Evolutionary conservation across 1,140 invertebrate genomes (phyloP).

Genomic region (Drosophila seguyi): DNA sequence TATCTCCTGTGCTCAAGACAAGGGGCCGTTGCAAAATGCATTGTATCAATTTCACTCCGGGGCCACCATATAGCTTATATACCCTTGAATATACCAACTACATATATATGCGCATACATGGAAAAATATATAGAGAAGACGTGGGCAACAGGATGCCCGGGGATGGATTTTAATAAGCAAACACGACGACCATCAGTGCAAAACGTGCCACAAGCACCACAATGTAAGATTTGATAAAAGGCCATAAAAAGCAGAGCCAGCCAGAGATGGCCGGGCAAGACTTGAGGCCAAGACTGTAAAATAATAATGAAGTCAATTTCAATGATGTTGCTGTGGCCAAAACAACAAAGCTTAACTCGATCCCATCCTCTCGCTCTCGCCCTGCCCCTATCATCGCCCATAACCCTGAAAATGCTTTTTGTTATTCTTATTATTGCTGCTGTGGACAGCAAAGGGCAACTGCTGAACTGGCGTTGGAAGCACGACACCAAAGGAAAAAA

Average conservation of each 20-base stretch:
- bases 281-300: constrained; percentile 66
- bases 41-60: constrained; percentile 30
- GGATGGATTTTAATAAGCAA: constrained; percentile 72
- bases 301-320: constrained; percentile 83
- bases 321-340: constrained; percentile 61
- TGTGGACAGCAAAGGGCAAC: constrained; percentile 59
- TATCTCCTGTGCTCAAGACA: constrained; percentile 13
- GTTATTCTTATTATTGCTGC: constrained; percentile 45
- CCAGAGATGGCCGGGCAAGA: constrained; percentile 26
- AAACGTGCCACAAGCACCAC: constrained; percentile 73
- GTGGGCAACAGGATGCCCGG: constrained; percentile 32
- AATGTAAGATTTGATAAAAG: constrained; percentile 77
- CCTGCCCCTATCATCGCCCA: neutral
- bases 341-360: constrained; percentile 45
- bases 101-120: constrained; percentile 9
- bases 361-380: neutral
- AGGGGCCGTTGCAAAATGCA: constrained; percentile 48
- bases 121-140: constrained; percentile 12
- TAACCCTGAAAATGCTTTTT: constrained; percentile 43
- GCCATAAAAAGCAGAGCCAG: constrained; percentile 42
- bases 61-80: neutral
- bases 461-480: neutral
- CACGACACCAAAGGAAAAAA: constrained; percentile 3
- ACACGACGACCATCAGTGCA: constrained; percentile 43
- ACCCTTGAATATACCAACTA: constrained; percentile 15